Conservation (phyloP, 2,797 vertebrate genomes). For the Oophaga sylvatica region DNA sequence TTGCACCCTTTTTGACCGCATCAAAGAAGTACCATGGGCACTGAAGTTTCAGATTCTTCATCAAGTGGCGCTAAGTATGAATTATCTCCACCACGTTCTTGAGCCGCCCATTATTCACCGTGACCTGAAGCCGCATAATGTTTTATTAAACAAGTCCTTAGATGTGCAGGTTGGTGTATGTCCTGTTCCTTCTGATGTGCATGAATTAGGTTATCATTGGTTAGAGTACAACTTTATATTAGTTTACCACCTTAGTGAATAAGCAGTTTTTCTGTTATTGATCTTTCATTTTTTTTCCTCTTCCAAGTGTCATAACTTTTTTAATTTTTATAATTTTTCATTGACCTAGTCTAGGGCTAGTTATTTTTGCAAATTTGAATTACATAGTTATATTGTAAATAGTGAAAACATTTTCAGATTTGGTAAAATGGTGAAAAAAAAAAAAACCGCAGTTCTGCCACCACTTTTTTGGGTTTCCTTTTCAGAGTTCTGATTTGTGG, state of each 20-base stretch:
- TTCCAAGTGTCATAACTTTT: no score
- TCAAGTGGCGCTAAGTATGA: conserved; percentile 54
- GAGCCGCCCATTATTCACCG: conserved; percentile 44
- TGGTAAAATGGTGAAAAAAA: no score
- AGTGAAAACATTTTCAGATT: no score
- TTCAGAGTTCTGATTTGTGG: no score
- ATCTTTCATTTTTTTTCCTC: no score
- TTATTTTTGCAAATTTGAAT: no score
- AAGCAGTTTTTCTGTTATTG: no score
- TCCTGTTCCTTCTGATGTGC: not conserved
- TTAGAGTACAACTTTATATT: not conserved
- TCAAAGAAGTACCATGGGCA: conserved; percentile 36
- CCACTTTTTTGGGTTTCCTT: no score
- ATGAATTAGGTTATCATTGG: not conserved
- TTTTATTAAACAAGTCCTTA: conserved; percentile 49
- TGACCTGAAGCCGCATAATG: conserved; percentile 51
- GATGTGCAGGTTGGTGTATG: conserved; percentile 47
- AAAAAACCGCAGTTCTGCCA: no score
- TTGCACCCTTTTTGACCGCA: conserved; percentile 13
- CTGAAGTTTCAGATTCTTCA: conserved; percentile 52
- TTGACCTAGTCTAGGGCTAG: no score
- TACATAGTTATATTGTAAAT: no score
- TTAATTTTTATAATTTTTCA: no score
- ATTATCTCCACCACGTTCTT: conserved; percentile 51
- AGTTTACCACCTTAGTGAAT: not conserved